A percentile compares a stretch with the other conserved stretches of the same genome.
phyloP scores from a whole-genome alignment of 2,797 vertebrate species.

The Lagorchestes hirsutus region DNA sequence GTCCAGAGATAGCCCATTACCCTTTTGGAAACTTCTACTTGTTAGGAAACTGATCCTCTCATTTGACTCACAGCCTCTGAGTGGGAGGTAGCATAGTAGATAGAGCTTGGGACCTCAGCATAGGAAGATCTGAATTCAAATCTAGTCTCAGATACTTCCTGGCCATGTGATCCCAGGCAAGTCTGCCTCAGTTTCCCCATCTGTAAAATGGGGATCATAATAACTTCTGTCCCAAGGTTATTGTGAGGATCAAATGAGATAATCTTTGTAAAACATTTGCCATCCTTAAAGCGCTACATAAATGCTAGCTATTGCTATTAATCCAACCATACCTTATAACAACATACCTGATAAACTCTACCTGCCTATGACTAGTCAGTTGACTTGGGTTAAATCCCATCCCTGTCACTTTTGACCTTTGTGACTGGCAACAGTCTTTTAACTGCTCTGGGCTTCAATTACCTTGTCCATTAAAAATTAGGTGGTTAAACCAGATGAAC shows the following conservation, averaged over 20 bases:
- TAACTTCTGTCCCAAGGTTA: neutral
- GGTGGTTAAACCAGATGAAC: neutral
- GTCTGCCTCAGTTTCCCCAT: neutral
- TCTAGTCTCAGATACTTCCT: neutral
- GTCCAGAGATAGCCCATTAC: neutral
- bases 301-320: neutral
- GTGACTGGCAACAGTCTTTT: neutral
- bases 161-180: neutral
- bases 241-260: neutral
- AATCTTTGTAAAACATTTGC: neutral
- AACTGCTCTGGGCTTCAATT: neutral
- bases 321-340: neutral
- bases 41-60: neutral
- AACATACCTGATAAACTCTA: neutral
- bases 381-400: neutral
- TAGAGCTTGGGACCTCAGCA: neutral
- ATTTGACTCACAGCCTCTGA: neutral
- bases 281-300: neutral
- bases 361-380: too few species aligned
- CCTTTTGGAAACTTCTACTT: neutral
- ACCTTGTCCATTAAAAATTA: neutral
- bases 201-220: neutral
- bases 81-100: neutral
- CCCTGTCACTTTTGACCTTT: neutral
- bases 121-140: neutral